Percentiles rank a stretch among this genome's conserved stretches.
phyloP scores from a whole-genome alignment of 2,888 invertebrate species.

The Monochamus alternatus region DNA sequence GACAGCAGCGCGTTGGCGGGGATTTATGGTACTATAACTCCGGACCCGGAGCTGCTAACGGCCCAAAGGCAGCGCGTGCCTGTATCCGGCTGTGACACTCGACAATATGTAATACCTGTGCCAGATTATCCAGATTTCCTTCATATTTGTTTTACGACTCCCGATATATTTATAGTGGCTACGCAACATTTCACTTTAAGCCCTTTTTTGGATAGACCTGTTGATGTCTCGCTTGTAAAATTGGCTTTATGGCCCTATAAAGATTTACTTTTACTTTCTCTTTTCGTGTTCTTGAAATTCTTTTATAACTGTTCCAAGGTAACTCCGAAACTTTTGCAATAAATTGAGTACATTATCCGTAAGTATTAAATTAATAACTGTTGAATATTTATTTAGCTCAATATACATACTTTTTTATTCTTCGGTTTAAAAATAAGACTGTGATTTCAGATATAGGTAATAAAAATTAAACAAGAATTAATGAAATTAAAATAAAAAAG shows the following conservation, averaged over 20 bases:
- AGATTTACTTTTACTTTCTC: conserved; percentile 7
- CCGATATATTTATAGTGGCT: conserved; percentile 58
- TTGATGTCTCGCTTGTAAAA: conserved; percentile 44
- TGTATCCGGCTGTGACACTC: conserved; percentile 60
- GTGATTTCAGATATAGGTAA: no score
- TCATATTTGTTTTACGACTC: conserved; percentile 63
- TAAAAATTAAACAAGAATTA: no score
- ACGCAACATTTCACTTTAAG: conserved; percentile 52
- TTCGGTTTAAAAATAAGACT: no score
- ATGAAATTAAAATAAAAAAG: no score
- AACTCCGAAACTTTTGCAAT: neutral
- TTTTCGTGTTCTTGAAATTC: conserved; percentile 3
- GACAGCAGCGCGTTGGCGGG: conserved; percentile 65
- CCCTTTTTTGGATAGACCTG: conserved; percentile 47
- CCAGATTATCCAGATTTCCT: conserved; percentile 64
- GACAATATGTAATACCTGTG: conserved; percentile 63
- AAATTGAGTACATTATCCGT: neutral
- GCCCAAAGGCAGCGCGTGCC: conserved; percentile 62
- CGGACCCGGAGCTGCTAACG: conserved; percentile 59
- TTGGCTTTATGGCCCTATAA: conserved; percentile 27
- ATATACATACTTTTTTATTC: no score
- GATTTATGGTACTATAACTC: conserved; percentile 63
- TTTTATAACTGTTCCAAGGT: neutral
- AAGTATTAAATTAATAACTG: neutral
- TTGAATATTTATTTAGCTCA: no score